Conservation (phyloP, 2,797 vertebrate genomes). For the Amazona finschi region DNA sequence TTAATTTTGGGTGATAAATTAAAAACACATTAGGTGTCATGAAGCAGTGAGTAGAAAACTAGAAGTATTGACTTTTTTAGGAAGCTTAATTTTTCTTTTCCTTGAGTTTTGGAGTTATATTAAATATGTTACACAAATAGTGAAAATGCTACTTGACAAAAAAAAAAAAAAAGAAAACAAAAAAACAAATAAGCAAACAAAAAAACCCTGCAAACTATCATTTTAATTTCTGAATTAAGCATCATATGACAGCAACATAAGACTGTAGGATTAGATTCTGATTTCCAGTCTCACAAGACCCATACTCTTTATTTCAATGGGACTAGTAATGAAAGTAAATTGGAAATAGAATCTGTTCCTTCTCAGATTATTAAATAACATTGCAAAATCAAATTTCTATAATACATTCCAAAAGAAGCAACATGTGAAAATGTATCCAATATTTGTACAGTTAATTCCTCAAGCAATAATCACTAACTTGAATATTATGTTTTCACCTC, state of each 20-base stretch:
- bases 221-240: not conserved
- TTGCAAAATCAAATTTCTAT: not conserved
- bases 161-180: not conserved
- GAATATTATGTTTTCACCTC: not conserved
- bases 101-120: not conserved
- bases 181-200: not conserved
- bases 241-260: not conserved
- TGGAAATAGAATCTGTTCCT: not conserved
- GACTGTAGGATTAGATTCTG: not conserved
- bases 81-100: not conserved
- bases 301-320: not conserved
- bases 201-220: fast-evolving
- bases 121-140: not conserved
- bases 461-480: not conserved
- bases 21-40: not conserved
- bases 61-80: not conserved
- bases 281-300: not conserved
- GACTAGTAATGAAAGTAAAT: not conserved
- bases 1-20: not conserved
- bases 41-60: not conserved
- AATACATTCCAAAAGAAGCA: not conserved
- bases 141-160: not conserved
- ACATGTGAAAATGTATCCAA: not conserved
- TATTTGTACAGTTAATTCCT: not conserved
- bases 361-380: not conserved